A percentile compares a stretch with the other conserved stretches of the same genome.
Conservation (phyloP, 2,888 invertebrate genomes). For the Cephus pulcher region DNA sequence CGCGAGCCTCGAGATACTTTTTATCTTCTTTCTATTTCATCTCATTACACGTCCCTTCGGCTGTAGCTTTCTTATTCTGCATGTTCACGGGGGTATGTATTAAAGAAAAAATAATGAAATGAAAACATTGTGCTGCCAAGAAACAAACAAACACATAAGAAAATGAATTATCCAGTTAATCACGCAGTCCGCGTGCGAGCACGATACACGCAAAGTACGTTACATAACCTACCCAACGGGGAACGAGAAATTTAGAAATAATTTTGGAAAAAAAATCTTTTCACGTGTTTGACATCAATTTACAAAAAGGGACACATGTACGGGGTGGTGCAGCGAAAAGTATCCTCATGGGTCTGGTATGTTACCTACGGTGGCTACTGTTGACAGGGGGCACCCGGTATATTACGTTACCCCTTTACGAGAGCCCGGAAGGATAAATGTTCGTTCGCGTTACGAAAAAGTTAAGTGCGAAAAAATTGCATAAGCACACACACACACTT, state of each 20-base stretch:
- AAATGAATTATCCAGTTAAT: neutral
- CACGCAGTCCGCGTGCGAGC: neutral
- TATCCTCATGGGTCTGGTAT: neutral
- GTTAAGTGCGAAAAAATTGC: neutral
- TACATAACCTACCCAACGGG: neutral
- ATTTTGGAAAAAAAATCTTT: neutral
- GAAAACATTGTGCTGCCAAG: neutral
- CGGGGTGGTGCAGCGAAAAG: neutral
- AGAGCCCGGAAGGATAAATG: neutral
- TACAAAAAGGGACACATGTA: neutral
- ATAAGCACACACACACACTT: neutral
- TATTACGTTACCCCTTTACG: neutral
- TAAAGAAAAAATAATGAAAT: neutral
- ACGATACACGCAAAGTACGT: neutral
- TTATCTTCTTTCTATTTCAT: slow-evolving; percentile 34
- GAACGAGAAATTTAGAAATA: neutral
- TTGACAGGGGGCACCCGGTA: neutral
- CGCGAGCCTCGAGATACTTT: neutral
- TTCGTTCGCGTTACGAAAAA: neutral
- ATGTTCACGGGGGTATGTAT: neutral
- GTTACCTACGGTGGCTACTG: neutral
- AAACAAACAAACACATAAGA: neutral
- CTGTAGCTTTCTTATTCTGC: too few relatives aligned
- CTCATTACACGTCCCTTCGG: neutral
- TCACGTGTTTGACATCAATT: neutral